A percentile compares a stretch with the other conserved stretches of the same genome.
These are phyloP conservation scores for Amorpha juglandis DNA, from an alignment of 2,888 invertebrate species.

Conservation along the genomic window DNA sequence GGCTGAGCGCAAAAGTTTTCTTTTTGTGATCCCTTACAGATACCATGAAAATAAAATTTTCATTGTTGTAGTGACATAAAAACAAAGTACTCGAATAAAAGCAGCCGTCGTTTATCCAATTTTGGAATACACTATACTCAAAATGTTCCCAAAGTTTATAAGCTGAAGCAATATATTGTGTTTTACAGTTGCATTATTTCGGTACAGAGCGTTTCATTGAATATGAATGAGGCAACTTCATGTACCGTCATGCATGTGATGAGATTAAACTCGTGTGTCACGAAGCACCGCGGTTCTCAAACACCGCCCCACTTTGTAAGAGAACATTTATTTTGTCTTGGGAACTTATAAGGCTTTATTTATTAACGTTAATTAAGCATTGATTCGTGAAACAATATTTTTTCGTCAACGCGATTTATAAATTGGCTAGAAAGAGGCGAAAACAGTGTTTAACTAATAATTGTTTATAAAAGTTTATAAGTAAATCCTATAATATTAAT, in stretches of 20 bases:
- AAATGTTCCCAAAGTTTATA: slow-evolving; percentile 27
- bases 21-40: not conserved
- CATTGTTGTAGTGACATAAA: slow-evolving; percentile 2
- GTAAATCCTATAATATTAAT: too few relatives aligned
- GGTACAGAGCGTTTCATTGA: slow-evolving; percentile 28
- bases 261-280: slow-evolving; percentile 3
- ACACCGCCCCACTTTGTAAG: not conserved
- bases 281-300: not conserved
- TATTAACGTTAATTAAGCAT: too few relatives aligned
- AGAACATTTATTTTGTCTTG: too few relatives aligned
- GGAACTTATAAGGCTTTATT: too few relatives aligned
- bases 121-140: slow-evolving; percentile 5
- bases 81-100: slow-evolving; percentile 13
- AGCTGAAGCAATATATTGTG: slow-evolving; percentile 29
- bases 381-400: too few relatives aligned
- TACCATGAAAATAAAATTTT: slow-evolving; percentile 11
- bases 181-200: slow-evolving; percentile 27
- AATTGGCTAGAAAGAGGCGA: too few relatives aligned
- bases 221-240: slow-evolving; percentile 31
- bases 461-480: too few relatives aligned
- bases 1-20: not conserved
- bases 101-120: not conserved
- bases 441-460: too few relatives aligned
- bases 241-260: slow-evolving; percentile 18
- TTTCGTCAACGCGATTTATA: too few relatives aligned